Evolutionary conservation across 2,113 vertebrate species (phyloP), one percentile per base, ranked within the genome.

Genomic region (Mastomys natalensis): DNA sequence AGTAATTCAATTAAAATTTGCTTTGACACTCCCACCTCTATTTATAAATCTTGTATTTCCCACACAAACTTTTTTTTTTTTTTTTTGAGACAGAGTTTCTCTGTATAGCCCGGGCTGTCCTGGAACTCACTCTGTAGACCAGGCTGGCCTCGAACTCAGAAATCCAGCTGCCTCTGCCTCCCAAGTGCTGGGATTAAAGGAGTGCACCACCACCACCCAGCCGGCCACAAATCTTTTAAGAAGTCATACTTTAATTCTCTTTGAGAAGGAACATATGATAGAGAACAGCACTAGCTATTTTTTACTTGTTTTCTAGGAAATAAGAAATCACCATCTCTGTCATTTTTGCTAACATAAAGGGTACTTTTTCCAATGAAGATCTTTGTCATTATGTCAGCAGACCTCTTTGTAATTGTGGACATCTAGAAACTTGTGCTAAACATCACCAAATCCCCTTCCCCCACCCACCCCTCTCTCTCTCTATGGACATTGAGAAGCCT

Each of bases 231-330:
- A 91, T 53, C 86, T 74, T 93, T 9, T 37, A 43, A 82, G 92
- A 51, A 64, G 68, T 68, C 93, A 95, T 68, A 86, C 7, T 76
- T 95, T 26, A 26, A 94, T 58, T 53, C 1, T 93, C 78, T 94
- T 84, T 64, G 60, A 43, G 22, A 34, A 88, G 24, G 45, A 97
- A 31, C 45, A 60, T 72, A 93, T 91, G 91, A 80, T 80, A 34
- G 96, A 93, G 31, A 15, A 90, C 3, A 92, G 62, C 48, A 92
- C 64, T 74, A 87, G 78, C 13, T 88, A 81, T 19, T 68, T 15
- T 90, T 86, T 22, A 82, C 62, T 92, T 92, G 68, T 45, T 92
- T 96, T 96, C 91, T 34, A 74, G 68, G 94, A 96, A 95, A 97
- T 0, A 93, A 92, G 31, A 97, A 92, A 96, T 85, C 94, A 95